phyloP scores from a whole-genome alignment of 2,888 invertebrate species.

The Halictus quadricinctus region DNA sequence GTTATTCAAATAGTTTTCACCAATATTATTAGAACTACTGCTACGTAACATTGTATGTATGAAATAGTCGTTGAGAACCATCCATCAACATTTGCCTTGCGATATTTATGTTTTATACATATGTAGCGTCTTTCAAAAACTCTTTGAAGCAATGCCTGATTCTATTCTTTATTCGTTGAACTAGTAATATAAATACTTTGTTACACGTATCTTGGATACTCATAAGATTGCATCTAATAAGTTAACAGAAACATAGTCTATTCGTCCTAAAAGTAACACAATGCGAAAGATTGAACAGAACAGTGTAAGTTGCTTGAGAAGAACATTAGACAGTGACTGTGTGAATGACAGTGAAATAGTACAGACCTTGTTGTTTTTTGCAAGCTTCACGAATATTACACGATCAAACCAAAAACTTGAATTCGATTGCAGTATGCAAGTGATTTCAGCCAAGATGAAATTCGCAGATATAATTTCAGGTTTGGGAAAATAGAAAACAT shows the following conservation, averaged over 20 bases:
- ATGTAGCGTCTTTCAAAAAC: constrained; percentile 55
- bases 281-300: constrained; percentile 70
- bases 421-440: not conserved
- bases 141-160: constrained; percentile 67
- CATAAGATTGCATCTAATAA: constrained; percentile 62
- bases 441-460: constrained; percentile 45
- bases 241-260: constrained; percentile 63
- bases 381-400: constrained; percentile 70
- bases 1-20: not conserved
- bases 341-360: constrained; percentile 79
- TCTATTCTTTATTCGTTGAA: constrained; percentile 61
- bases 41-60: not conserved
- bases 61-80: constrained; percentile 49
- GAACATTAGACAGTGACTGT: constrained; percentile 71
- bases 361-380: constrained; percentile 78
- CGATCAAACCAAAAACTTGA: constrained; percentile 12
- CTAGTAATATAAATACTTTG: constrained; percentile 63
- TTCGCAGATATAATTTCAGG: not conserved
- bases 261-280: constrained; percentile 71
- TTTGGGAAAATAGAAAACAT: not conserved
- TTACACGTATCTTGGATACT: constrained; percentile 60
- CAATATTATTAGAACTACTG: not conserved
- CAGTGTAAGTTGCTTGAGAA: constrained; percentile 62
- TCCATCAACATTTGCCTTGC: constrained; percentile 63
- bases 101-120: constrained; percentile 50